phyloP scores from a whole-genome alignment of 2,113 vertebrate species.

The Xenopus borealis region DNA sequence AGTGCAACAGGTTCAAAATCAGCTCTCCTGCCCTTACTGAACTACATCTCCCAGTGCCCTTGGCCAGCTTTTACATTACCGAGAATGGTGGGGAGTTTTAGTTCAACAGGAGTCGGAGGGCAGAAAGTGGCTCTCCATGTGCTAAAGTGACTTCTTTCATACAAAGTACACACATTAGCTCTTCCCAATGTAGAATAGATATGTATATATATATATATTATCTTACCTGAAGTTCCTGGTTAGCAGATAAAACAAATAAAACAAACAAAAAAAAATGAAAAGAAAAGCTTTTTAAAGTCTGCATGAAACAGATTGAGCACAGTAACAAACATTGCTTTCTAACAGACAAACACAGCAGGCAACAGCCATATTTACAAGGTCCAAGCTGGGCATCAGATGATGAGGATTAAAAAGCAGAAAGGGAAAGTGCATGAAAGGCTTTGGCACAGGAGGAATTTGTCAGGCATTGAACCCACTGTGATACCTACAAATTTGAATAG shows the following conservation, averaged over 20 bases:
- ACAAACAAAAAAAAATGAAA: conserved; percentile 73
- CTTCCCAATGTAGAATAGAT: conserved; percentile 57
- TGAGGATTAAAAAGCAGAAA: conserved; percentile 18
- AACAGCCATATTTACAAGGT: not conserved
- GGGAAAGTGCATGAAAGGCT: too few relatives aligned
- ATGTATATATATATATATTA: conserved; percentile 44
- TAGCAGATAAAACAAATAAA: conserved; percentile 76
- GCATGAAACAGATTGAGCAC: conserved; percentile 30
- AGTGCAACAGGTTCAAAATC: too few relatives aligned
- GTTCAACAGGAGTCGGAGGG: too few relatives aligned
- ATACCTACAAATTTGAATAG: too few relatives aligned
- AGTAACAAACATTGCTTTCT: conserved; percentile 21
- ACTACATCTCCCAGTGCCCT: too few relatives aligned
- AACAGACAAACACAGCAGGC: conserved; percentile 42
- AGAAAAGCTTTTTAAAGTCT: conserved; percentile 69
- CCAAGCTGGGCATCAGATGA: conserved; percentile 48
- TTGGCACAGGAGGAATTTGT: not conserved
- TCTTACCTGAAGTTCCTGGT: conserved; percentile 96
- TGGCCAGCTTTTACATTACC: too few relatives aligned
- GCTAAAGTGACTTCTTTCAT: conserved; percentile 1
- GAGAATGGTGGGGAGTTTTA: too few relatives aligned
- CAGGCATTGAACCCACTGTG: too few relatives aligned
- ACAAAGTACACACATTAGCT: conserved; percentile 30
- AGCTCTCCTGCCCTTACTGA: too few relatives aligned
- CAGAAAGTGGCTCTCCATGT: too few relatives aligned